Conservation (phyloP, 1,140 invertebrate genomes). For the Antheraea mylitta region DNA sequence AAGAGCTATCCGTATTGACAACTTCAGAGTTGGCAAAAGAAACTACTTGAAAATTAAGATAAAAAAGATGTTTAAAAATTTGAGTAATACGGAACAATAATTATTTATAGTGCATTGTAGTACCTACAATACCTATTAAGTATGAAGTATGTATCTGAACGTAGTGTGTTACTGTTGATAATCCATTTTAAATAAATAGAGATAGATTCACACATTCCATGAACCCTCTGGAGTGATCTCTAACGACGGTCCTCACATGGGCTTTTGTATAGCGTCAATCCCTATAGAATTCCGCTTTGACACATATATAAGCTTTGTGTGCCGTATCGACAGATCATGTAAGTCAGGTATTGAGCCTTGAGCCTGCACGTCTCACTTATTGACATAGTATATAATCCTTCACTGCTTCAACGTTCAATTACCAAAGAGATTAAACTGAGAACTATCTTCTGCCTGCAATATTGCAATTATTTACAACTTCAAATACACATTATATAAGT, state of each 20-base stretch:
- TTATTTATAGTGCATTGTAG: no score
- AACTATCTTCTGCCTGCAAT: neutral
- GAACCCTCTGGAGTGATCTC: neutral
- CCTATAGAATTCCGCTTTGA: neutral
- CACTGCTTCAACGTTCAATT: neutral
- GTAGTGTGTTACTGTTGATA: no score
- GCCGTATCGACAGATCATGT: neutral
- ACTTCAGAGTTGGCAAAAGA: no score
- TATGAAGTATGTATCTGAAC: no score
- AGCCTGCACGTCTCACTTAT: neutral
- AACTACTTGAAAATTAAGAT: no score
- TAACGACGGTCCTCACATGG: neutral
- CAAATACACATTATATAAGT: no score
- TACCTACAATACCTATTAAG: no score
- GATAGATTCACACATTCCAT: neutral
- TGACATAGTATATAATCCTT: neutral
- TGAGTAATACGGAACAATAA: no score
- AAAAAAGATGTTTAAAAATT: no score
- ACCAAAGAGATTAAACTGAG: neutral
- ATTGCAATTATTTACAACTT: neutral
- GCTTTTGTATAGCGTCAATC: neutral
- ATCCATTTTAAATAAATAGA: neutral
- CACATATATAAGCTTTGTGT: neutral
- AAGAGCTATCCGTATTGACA: no score
- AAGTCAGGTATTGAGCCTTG: neutral